These are phyloP conservation scores for Folsomia manolachei DNA, from an alignment of 2,888 invertebrate species.

Conservation along the genomic window DNA sequence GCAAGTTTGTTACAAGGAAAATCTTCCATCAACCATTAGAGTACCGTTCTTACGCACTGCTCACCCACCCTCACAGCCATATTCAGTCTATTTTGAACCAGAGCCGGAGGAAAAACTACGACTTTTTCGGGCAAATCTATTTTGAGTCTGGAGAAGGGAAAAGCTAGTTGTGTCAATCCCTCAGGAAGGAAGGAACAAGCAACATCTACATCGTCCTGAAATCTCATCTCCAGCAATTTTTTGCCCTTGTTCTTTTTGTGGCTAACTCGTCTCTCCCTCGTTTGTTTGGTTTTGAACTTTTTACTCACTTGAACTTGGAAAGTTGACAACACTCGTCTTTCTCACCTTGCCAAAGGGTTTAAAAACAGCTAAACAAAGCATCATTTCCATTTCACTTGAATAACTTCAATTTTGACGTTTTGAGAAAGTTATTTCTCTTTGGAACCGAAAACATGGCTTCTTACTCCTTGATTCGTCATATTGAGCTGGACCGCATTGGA, in stretches of 20 bases:
- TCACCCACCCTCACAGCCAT: background rate
- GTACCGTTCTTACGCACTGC: background rate
- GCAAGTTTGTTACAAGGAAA: no score
- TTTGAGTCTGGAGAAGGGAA: background rate
- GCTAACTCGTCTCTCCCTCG: background rate
- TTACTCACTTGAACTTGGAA: slow-evolving; percentile 19
- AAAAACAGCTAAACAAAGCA: background rate
- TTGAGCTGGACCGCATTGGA: slow-evolving; percentile 90
- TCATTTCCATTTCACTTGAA: background rate
- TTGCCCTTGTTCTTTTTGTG: slow-evolving; percentile 3
- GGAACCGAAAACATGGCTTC: slow-evolving; percentile 65
- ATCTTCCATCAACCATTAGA: no score
- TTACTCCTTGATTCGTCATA: slow-evolving; percentile 88
- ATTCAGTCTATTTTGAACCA: background rate
- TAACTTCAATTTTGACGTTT: background rate
- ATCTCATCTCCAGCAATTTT: slow-evolving; percentile 11
- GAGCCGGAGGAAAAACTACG: background rate
- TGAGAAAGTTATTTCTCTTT: background rate
- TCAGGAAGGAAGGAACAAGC: slow-evolving; percentile 8
- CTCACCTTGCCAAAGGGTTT: background rate
- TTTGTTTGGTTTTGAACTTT: slow-evolving; percentile 16
- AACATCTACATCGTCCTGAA: slow-evolving; percentile 11
- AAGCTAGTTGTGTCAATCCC: slow-evolving; percentile 11
- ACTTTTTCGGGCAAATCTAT: slow-evolving; percentile 11
- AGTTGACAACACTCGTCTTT: slow-evolving; percentile 3